Evolutionary conservation across 92 coral and sea anemone species (phyloP).

Genomic region (Siderastrea siderea): DNA sequence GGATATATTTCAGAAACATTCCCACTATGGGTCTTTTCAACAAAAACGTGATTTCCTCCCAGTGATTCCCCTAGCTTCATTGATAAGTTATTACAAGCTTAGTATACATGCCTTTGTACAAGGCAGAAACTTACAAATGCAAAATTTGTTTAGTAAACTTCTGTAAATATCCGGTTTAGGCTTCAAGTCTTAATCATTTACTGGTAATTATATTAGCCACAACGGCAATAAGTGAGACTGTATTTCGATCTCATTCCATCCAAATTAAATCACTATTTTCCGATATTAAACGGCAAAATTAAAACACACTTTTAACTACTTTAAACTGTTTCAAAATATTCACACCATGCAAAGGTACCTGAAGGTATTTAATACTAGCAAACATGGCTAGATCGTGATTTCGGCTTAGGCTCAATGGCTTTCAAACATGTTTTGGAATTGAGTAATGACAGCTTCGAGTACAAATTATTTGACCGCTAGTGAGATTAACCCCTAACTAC

Average conservation of each 20-base stretch:
- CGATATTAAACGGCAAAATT: not conserved
- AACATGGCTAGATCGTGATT: not conserved
- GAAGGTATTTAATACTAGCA: too few species aligned
- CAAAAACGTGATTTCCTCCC: too few species aligned
- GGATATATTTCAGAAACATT: too few species aligned
- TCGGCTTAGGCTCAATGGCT: not conserved
- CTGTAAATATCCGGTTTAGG: not conserved
- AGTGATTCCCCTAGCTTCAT: too few species aligned
- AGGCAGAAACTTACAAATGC: not conserved
- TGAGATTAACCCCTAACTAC: not conserved
- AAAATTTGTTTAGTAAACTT: not conserved
- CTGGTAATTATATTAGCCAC: not conserved
- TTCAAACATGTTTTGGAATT: not conserved
- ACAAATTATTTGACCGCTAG: not conserved
- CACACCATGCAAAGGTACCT: not conserved
- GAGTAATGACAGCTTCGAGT: constrained; percentile 8
- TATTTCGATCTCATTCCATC: constrained; percentile 8
- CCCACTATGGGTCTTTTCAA: too few species aligned
- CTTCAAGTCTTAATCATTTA: not conserved
- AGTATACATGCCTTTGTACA: too few species aligned
- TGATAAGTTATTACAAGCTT: too few species aligned
- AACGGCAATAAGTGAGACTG: not conserved
- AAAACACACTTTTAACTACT: not conserved
- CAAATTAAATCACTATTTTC: not conserved
- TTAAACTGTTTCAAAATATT: not conserved